Base-by-base conservation (phyloP, 2,797 vertebrate genomes). In the Alectoris magna region DNA sequence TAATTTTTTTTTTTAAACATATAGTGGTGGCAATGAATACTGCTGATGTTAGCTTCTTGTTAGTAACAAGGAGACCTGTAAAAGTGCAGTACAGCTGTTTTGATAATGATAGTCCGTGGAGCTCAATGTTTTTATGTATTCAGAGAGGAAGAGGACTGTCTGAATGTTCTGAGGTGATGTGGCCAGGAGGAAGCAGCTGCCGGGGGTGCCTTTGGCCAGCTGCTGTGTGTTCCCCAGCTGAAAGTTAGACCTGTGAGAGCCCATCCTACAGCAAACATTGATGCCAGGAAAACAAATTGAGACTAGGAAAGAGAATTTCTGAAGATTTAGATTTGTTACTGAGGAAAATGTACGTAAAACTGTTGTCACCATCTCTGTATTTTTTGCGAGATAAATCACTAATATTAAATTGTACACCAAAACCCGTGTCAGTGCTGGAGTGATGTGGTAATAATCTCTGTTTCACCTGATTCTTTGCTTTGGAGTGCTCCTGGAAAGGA, bases 361-460 rank as follows among this genome's bases (percentile, higher is more conserved):
- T 49, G 0, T 41, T 76, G 68, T 18, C 23, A 7, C 26, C 0
- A 0, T 19, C 70, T 17, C 41, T 31, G 1, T 0, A 0, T 48
- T 48, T 62, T 85, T 41, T 59, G 5, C 17, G 16, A 29, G 44
- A 8, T 58, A 53, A 83, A n/a, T 38, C 24, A 5, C 62, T 91
- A 39, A 72, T 31, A 38, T 1, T 67, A 51, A 51, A 59, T 53
- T 4, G 18, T 68, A 53, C 19, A 34, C 18, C 24, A 51, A 6
- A 85, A 88, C 11, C 23, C 15, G 41, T 64, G 4, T 1, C 6
- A n/a, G 21, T 76, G 31, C n/a, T 59, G 6, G 27, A 21, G 18
- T 72, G 19, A 51, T 59, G 72, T 62, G 22, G 49, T 75, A 63
- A 23, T 66, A 59, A 26, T 66, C 46, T 59, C 69, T 80, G 18